Conservation (phyloP, 2,797 vertebrate species). For the Platyrinchus mystaceus region DNA sequence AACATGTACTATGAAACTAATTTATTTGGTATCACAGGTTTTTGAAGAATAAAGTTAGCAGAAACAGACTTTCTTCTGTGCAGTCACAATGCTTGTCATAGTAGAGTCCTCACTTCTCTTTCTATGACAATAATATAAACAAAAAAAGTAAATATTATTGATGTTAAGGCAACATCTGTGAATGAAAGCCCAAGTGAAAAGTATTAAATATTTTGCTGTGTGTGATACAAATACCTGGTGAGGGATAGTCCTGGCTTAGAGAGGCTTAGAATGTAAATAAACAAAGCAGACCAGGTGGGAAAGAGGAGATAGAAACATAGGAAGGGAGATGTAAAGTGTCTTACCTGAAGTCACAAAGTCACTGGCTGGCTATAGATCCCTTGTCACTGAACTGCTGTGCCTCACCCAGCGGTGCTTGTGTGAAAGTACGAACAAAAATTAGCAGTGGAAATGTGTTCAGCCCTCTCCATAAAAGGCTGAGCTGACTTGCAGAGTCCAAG, state of each 20-base stretch:
- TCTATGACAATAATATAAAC: not conserved
- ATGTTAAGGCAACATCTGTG: not conserved
- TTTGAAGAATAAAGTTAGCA: not conserved
- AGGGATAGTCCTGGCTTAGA: not conserved
- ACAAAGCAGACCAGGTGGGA: not conserved
- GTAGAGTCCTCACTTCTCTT: not conserved
- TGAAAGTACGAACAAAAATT: not conserved
- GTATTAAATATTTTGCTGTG: not conserved
- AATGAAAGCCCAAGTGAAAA: not conserved
- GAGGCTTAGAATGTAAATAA: not conserved
- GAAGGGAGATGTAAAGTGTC: not conserved
- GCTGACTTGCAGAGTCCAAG: not conserved
- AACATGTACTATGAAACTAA: not conserved
- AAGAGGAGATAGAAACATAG: not conserved
- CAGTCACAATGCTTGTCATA: not conserved
- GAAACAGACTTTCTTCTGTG: not conserved
- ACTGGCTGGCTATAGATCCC: not conserved
- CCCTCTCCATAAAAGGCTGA: not conserved
- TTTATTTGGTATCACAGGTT: not conserved
- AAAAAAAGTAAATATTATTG: not conserved
- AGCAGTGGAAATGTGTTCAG: not conserved
- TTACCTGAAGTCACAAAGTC: not conserved
- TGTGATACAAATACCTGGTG: not conserved
- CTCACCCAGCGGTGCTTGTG: rapidly evolving
- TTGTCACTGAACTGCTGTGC: rapidly evolving